Percentiles rank a stretch among this genome's conserved stretches.
Evolutionary conservation across 2,113 vertebrate genomes (phyloP).

Genomic region (Eolophus roseicapilla): DNA sequence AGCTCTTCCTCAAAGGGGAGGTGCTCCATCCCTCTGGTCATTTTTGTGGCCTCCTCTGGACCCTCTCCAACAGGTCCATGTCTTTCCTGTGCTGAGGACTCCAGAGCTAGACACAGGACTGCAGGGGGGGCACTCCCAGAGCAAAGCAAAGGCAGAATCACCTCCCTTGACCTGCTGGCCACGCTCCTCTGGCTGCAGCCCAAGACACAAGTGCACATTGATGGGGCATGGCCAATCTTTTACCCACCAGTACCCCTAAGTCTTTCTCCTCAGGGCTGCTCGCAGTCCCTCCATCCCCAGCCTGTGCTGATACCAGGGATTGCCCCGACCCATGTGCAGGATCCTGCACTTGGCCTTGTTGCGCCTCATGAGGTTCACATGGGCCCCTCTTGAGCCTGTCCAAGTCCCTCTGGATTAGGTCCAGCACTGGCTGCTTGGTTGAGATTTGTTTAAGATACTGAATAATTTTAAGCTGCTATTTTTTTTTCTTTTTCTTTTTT

Average conservation of each 20-base stretch:
- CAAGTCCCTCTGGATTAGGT: neutral
- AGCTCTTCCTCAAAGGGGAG: neutral
- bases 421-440: neutral
- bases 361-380: neutral
- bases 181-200: neutral
- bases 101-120: neutral
- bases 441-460: neutral
- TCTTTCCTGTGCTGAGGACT: neutral
- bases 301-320: neutral
- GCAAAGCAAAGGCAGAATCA: neutral
- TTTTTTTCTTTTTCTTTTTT: fast-evolving
- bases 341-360: neutral
- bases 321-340: neutral
- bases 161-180: neutral
- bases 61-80: neutral
- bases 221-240: neutral
- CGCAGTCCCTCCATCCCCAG: neutral
- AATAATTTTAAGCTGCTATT: neutral
- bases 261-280: neutral
- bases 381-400: neutral
- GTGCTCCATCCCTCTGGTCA: neutral
- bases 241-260: neutral
- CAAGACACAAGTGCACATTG: neutral
- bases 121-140: neutral
- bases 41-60: neutral